A percentile compares a stretch with the other conserved stretches of the same genome.
These are phyloP conservation scores for Melanophora roralis DNA, from an alignment of 2,888 invertebrate species.

Conservation along the genomic window DNA sequence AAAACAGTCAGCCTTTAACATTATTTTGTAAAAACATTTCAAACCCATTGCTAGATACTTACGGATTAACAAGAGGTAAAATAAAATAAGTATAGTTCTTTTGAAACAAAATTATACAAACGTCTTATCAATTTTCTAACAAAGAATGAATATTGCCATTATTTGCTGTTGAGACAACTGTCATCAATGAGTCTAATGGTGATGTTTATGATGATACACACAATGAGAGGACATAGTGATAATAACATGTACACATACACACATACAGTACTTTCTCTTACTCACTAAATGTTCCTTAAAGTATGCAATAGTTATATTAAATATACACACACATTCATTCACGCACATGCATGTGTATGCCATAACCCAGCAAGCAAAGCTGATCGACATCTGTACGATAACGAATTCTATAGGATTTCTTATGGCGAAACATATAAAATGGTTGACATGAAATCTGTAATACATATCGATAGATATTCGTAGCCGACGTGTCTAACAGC, in stretches of 20 bases:
- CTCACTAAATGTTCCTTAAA: conserved; percentile 28
- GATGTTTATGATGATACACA: conserved; percentile 27
- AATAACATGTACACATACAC: not conserved
- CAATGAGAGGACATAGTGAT: no score
- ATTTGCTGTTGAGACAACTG: not conserved
- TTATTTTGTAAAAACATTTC: conserved; percentile 39
- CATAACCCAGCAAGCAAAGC: no score
- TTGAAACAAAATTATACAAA: conserved; percentile 33
- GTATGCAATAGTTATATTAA: conserved; percentile 21
- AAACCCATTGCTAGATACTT: conserved; percentile 9
- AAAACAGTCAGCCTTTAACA: conserved; percentile 40
- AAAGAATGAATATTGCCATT: conserved; percentile 32
- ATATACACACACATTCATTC: not conserved
- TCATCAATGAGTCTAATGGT: conserved; percentile 19
- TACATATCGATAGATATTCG: no score
- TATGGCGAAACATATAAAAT: no score
- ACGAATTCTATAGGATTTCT: no score
- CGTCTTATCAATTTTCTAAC: not conserved
- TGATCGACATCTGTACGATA: no score
- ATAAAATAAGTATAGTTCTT: conserved; percentile 11
- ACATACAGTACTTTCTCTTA: no score
- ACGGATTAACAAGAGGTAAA: not conserved
- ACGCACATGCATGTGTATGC: no score
- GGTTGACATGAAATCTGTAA: no score
- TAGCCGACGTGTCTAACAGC: no score